These are phyloP conservation scores for Motacilla alba DNA, from an alignment of 2,113 vertebrate genomes.

Conservation along the genomic window DNA sequence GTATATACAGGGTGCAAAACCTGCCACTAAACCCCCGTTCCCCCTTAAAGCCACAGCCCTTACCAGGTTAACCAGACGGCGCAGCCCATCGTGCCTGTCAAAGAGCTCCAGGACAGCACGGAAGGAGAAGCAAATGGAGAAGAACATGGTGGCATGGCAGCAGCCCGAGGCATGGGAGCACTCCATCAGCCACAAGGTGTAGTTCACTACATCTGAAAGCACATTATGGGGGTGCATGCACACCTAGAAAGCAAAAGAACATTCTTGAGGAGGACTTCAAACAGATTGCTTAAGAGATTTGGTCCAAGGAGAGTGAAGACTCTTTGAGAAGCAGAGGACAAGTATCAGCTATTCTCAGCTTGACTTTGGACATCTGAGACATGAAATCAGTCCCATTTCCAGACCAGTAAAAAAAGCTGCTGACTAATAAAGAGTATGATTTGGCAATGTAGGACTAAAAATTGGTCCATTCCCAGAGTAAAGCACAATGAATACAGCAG, in stretches of 20 bases:
- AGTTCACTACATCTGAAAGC: slow-evolving; percentile 92
- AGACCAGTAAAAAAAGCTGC: neutral
- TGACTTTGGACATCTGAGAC: neutral
- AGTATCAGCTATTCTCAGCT: neutral
- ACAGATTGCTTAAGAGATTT: neutral
- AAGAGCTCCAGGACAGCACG: slow-evolving; percentile 96
- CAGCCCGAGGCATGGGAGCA: slow-evolving; percentile 98
- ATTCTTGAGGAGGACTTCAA: neutral
- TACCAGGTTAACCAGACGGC: slow-evolving; percentile 95
- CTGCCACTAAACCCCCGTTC: neutral
- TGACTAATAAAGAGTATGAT: neutral
- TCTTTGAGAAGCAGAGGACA: neutral
- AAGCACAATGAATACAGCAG: neutral
- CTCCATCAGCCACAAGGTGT: slow-evolving; percentile 97
- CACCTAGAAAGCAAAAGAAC: slow-evolving; percentile 78
- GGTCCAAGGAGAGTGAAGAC: neutral
- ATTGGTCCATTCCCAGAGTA: neutral
- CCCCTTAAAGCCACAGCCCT: neutral
- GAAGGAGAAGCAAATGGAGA: slow-evolving; percentile 98
- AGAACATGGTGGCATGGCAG: slow-evolving; percentile 99
- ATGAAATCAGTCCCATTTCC: neutral
- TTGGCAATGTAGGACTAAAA: neutral
- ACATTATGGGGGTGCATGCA: slow-evolving; percentile 94
- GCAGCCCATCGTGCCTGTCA: slow-evolving; percentile 93
- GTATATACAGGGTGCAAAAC: neutral